phyloP scores from a whole-genome alignment of 2,888 invertebrate species.

The Drosophila mulleri region DNA sequence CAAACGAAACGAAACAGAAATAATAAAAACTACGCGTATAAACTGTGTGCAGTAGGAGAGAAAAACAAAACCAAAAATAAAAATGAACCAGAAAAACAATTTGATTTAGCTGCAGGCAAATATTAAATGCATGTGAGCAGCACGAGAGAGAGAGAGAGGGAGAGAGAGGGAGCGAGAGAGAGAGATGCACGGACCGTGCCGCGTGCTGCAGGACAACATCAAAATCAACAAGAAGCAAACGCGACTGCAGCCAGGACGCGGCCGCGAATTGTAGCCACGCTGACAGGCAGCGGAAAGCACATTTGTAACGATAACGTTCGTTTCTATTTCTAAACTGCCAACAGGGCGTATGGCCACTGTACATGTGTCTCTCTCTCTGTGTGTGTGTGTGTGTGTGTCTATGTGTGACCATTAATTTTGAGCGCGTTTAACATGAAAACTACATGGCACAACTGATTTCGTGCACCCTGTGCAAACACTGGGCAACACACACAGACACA shows the following conservation, averaged over 20 bases:
- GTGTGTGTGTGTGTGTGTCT: conserved; percentile 33
- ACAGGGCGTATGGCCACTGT: conserved; percentile 16
- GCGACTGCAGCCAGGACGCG: conserved; percentile 50
- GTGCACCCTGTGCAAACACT: conserved; percentile 63
- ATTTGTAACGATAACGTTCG: conserved; percentile 79
- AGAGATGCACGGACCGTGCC: conserved; percentile 8
- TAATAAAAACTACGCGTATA: conserved; percentile 22
- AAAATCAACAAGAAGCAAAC: conserved; percentile 59
- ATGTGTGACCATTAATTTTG: conserved; percentile 76
- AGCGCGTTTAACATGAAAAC: conserved; percentile 79
- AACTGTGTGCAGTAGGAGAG: conserved; percentile 20
- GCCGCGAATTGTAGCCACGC: conserved; percentile 71
- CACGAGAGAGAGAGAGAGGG: neutral
- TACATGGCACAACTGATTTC: conserved; percentile 77
- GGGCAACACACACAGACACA: conserved; percentile 26
- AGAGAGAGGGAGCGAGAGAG: neutral
- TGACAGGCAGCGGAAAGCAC: conserved; percentile 78
- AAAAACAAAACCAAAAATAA: conserved; percentile 15
- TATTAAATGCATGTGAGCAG: conserved; percentile 67
- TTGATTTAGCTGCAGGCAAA: conserved; percentile 76
- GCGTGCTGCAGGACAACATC: conserved; percentile 57
- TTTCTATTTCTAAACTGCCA: conserved; percentile 67
- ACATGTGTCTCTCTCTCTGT: conserved; percentile 15
- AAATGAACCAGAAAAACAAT: conserved; percentile 67
- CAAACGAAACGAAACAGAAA: conserved; percentile 9